Base-by-base conservation (phyloP, 2,888 invertebrate genomes). In the Macrophya annulata region DNA sequence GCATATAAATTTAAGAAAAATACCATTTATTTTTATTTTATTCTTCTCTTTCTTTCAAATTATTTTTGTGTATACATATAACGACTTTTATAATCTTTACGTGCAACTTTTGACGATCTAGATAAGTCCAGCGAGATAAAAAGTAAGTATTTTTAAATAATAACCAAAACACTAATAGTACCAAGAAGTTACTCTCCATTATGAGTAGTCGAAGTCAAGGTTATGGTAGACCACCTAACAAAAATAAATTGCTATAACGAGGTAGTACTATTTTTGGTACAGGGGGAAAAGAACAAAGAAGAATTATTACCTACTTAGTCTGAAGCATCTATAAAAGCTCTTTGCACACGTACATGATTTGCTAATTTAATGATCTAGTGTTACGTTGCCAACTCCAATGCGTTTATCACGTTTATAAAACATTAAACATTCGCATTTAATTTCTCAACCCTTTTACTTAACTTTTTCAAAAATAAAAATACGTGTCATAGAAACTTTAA, bases 281-380 rank as follows among this genome's bases (percentile, higher is more conserved):
- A 8, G 0, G 62, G 12, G 25, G 0, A 25, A 4, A 12, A 62
- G 62, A 25, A 62, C 25, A 62, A 25, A 62, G 62, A 25, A 62
- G 25, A 25, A 62, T 62, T 55, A 55, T 55, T 62, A 25, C 62
- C 62, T 62, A 62, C 62, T 62, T 62, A 25, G 62, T 25, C 25
- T 25, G 12, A 62, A 25, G 62, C 62, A 62, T 62, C 62, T 62
- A 62, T 62, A 62, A 62, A 62, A 62, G 21, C 62, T 25, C 25
- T 62, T 31, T 31, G 31, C 62, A 25, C 62, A 25, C 62, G 62
- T 62, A 62, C 62, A 62, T 21, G 62, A 62, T 62, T 62, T 62
- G 62, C 62, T 62, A 62, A 62, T 62, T 62, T 62, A 25, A 62
- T 62, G 62, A 62, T 62, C 62, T 21, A 62, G 62, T 62, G 62